Conservation (phyloP, 2,888 invertebrate species). For the Drosophila stalkeri region DNA sequence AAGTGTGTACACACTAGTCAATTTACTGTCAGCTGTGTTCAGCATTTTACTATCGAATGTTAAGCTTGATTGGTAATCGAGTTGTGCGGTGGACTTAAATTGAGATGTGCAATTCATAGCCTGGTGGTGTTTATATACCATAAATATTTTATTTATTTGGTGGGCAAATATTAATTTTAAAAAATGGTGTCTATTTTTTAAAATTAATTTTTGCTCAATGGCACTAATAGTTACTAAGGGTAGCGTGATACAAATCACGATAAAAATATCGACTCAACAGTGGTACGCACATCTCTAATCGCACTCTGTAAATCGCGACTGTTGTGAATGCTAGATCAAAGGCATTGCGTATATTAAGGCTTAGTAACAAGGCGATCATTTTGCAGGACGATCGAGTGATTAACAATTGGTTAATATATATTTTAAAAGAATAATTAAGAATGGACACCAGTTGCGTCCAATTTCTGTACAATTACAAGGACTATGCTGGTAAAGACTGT, state of each 20-base stretch:
- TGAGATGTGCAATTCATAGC: not conserved
- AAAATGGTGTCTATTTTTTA: too few relatives aligned
- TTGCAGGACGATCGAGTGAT: not conserved
- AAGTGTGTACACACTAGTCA: slow-evolving; percentile 41
- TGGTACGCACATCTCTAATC: slow-evolving; percentile 18
- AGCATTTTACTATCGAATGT: not conserved
- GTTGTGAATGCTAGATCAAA: not conserved
- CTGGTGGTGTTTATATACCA: not conserved
- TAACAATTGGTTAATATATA: too few relatives aligned
- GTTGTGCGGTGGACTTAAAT: not conserved
- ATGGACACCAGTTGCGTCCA: slow-evolving; percentile 62
- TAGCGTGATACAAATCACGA: not conserved
- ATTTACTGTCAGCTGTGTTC: not conserved
- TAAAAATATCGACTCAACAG: not conserved
- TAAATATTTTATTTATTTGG: not conserved
- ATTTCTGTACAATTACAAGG: slow-evolving; percentile 82
- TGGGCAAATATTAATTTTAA: too few relatives aligned
- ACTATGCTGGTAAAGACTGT: slow-evolving; percentile 72
- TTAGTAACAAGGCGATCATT: not conserved
- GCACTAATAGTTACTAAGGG: too few relatives aligned
- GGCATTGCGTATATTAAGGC: too few relatives aligned
- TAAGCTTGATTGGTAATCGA: not conserved
- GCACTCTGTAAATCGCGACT: slow-evolving; percentile 15
- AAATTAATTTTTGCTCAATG: not conserved
- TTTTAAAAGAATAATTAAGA: not conserved